Conservation (phyloP, 2,113 vertebrate species). For the Hepsetus odoe region DNA sequence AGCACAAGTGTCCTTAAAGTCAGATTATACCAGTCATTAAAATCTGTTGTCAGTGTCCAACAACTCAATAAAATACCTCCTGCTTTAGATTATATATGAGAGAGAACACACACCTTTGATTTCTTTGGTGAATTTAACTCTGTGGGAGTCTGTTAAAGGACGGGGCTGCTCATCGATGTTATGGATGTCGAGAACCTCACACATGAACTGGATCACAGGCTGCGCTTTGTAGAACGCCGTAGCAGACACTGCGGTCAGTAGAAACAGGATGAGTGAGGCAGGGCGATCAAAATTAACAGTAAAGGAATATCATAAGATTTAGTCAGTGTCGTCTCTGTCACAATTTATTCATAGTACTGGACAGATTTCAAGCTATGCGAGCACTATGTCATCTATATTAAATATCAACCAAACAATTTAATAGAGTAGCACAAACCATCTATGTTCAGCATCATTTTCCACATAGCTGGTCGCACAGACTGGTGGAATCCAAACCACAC, state of each 20-base stretch:
- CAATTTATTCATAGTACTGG: neutral
- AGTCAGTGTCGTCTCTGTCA: no score
- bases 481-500: conserved; percentile 99
- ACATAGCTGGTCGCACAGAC: conserved; percentile 96
- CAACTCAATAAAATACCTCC: neutral
- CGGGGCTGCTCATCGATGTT: conserved; percentile 97
- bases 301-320: neutral
- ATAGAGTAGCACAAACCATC: conserved; percentile 80
- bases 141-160: conserved; percentile 94
- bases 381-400: no score
- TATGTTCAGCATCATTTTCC: conserved; percentile 99
- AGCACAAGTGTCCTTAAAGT: no score
- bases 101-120: conserved; percentile 88
- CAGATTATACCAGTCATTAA: neutral
- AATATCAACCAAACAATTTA: neutral
- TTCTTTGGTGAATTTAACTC: conserved; percentile 99
- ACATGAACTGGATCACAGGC: conserved; percentile 98
- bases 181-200: conserved; percentile 98
- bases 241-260: conserved; percentile 85
- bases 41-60: neutral
- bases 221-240: conserved; percentile 99
- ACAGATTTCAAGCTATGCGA: neutral
- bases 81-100: neutral
- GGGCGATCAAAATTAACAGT: neutral
- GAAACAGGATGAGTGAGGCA: neutral